Evolutionary conservation across 2,797 vertebrate species (phyloP).

Genomic region (Cuculus canorus): DNA sequence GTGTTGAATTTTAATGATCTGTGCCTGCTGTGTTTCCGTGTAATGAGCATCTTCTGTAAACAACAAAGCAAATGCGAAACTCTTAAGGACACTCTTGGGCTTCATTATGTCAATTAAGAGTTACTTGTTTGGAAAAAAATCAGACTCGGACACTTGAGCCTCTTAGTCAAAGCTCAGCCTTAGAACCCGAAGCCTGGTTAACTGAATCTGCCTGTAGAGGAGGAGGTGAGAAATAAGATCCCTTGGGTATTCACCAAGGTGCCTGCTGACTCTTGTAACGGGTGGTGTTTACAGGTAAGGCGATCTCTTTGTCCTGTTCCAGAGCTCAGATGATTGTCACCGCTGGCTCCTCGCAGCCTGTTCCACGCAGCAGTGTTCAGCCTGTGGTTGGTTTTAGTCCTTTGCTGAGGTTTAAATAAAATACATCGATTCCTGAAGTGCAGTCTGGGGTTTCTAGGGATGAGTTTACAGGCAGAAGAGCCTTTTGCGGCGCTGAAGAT

Average conservation of each 20-base stretch:
- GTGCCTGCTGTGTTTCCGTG: neutral
- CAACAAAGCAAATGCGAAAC: neutral
- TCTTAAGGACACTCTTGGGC: neutral
- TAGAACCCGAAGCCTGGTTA: neutral
- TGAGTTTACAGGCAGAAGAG: neutral
- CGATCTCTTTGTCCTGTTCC: neutral
- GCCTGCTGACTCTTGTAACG: neutral
- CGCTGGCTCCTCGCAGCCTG: neutral
- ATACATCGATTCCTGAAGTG: neutral
- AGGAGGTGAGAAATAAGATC: conserved; percentile 26
- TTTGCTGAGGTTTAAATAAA: neutral
- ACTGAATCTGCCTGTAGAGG: neutral
- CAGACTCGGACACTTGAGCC: neutral
- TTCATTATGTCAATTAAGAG: neutral
- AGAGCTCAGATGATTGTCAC: neutral
- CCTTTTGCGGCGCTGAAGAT: neutral
- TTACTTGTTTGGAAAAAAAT: neutral
- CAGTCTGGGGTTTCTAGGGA: neutral
- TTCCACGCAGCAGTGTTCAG: neutral
- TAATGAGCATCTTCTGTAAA: neutral
- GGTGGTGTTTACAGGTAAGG: neutral
- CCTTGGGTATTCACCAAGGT: neutral
- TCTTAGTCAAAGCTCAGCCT: conserved; percentile 16
- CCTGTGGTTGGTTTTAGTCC: neutral
- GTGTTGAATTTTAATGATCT: neutral